Evolutionary conservation across 2,797 vertebrate genomes (phyloP), one percentile per base, ranked within the genome.

Genomic region (Rhinogobio ventralis): DNA sequence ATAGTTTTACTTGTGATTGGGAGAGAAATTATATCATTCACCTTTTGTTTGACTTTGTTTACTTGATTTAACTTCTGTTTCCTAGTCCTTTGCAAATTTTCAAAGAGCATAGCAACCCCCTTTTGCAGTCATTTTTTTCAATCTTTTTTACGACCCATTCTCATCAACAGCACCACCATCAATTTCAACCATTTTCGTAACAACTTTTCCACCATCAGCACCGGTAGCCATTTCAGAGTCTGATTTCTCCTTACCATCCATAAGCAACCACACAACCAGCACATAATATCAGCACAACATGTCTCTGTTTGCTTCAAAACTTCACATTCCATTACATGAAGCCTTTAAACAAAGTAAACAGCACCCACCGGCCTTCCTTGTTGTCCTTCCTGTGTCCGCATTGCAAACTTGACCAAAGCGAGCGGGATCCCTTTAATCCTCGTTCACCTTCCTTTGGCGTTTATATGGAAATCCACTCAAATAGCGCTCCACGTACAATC

Each of bases 11-110:
- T 20, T 53, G 49, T 74, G 8, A 20, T 53, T 53, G 23, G 53
- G 11, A 74, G 72, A 33, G 28, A 74, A 74, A 74, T 33, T 11
- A 55, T 2, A 53, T 55, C 19, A 55, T 36, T 75, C 28, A 36
- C 49, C 17, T 73, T 51, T 28, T 73, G 15, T 75, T 74, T 78
- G 36, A 62, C 28, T 46, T 78, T 62, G 55, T 62, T 42, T 57
- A 60, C 53, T 60, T 77, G 53, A 39, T 19, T 64, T 39, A 64
- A 42, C 36, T 60, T 77, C 13, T 8, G n/a, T 64, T 64, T 78
- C 20, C 36, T 62, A 45, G 36, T 25, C 36, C 42, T 62, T 42
- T 78, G 39, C n/a, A 78, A 45, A 28, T 78, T 60, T 62, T 62
- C 39, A 42, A 62, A 78, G 4, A 45, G 36, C 55, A 78, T 7